Base-by-base conservation (phyloP, 2,797 vertebrate genomes). In the Lithobates sylvaticus region DNA sequence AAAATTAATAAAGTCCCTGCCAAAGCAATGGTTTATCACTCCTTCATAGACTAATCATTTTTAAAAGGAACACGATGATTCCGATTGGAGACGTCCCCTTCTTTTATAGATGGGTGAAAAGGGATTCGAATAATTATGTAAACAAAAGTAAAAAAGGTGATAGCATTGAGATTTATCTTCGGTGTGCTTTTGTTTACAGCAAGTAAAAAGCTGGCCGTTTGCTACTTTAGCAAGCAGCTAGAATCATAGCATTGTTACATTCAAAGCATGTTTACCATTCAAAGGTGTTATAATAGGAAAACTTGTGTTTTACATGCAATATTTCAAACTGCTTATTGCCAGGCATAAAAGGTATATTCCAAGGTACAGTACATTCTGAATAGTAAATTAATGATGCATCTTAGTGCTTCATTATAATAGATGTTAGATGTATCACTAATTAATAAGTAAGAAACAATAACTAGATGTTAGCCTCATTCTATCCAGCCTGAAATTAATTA, bases 81-180 rank as follows among this genome's bases (percentile, higher is more conserved):
- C 71, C n/a, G 36, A 77, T 65, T 5, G 1, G 32, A 64, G 65
- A 47, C 26, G 21, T 29, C n/a, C 32, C 27, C 82, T 79, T 79
- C 36, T 16, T 78, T 81, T 54, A 76, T 72, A 77, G 71, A 86
- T 86, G 36, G 5, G 36, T 42, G 39, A 81, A 75, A 68, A 54
- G 61, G 44, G 47, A 86, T 86, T 76, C 50, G 54, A 86, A 83
- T 34, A 86, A 72, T 83, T 86, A 78, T 82, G 74, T 21, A 78
- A 78, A 82, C 39, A 10, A 77, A 71, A 32, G 27, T 67, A 36
- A 42, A 71, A 73, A 82, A 61, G 73, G 69, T 42, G n/a, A 86
- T 65, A 23, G 54, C 78, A 76, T n/a, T 27, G 15, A 76, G 78
- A 80, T 86, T 76, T 76, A 76, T 81, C 47, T 81, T 39, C 32